A percentile compares a stretch with the other conserved stretches of the same genome.
phyloP scores from a whole-genome alignment of 1,140 invertebrate genomes.

The Meloidogyne exigua region DNA sequence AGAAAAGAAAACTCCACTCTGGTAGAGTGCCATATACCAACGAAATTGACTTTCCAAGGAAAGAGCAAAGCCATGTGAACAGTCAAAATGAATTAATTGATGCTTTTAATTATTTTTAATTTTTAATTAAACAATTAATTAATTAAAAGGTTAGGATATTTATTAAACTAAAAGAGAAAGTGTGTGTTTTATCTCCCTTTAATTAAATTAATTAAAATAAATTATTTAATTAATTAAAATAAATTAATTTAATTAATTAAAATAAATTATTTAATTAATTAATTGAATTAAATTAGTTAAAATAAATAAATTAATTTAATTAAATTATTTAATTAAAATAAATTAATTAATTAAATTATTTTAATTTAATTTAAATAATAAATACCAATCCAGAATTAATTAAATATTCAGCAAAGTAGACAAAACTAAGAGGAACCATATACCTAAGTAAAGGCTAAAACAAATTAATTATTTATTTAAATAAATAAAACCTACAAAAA shows the following conservation, averaged over 20 bases:
- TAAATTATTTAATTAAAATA: no score
- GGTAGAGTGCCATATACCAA: constrained; percentile 81
- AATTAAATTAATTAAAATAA: no score
- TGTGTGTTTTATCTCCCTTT: no score
- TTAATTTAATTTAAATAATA: constrained; percentile 9
- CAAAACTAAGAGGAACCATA: constrained; percentile 77
- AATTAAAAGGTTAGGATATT: no score
- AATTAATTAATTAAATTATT: background rate
- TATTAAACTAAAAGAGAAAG: no score
- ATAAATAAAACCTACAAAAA: constrained; percentile 16
- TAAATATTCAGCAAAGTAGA: constrained; percentile 85
- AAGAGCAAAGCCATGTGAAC: constrained; percentile 48
- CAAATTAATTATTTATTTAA: background rate
- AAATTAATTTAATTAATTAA: no score
- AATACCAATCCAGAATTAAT: constrained; percentile 82
- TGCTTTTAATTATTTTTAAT: background rate
- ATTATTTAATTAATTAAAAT: no score
- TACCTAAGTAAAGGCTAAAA: constrained; percentile 70
- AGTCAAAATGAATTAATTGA: constrained; percentile 42
- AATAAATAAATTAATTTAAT: no score
- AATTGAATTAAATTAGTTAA: no score
- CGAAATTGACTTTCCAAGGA: constrained; percentile 71
- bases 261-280: no score
- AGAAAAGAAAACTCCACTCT: constrained; percentile 83
- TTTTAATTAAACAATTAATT: no score